Evolutionary conservation across 2,797 vertebrate genomes (phyloP), one percentile per base, ranked within the genome.

Genomic region (Acridotheres tristis): DNA sequence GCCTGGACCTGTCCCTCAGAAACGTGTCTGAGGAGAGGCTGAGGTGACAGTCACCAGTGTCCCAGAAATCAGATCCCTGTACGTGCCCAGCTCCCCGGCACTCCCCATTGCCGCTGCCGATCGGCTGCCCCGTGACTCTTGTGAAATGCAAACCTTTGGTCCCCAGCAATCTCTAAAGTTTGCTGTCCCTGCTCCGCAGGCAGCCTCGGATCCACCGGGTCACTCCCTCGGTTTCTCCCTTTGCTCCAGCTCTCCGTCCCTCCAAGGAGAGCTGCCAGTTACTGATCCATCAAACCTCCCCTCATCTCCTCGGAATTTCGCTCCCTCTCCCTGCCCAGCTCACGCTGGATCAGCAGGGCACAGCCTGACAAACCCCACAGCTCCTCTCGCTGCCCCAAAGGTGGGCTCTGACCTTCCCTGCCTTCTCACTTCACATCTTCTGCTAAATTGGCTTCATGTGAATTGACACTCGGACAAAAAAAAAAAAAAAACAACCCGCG

Each of bases 401-500:
- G 77, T 79, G 84, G 72, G 53, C 68, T 94, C 61, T 76, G 71
- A 83, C 85, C 85, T 94, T 93, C 82, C 42, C 32, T 5, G 61
- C 21, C 15, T 63, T 91, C 75, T 85, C 89, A 53, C 75, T 89
- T 77, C 50, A 16, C 62, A 43, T 87, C 50, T 75, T 40, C 54
- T 51, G 55, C 69, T 90, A 53, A 79, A 85, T 30, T 11, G 65
- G 38, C 76, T 95, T 88, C 61, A 32, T 59, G 36, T 72, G 86
- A 84, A 86, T 80, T 76, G 77, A 92, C 83, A 77, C 61, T 32
- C 11, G 7, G 63, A 6, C 11, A 26, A 66, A 66, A 61, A 58
- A 54, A 3, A 66, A 66, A 61, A 58, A 54, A 3, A 1, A 34
- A 34, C 34, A 34, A 2, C 9, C 3, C 26, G 8, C 32, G n/a